phyloP scores from a whole-genome alignment of 2,888 invertebrate species.

The Therioaphis trifolii region DNA sequence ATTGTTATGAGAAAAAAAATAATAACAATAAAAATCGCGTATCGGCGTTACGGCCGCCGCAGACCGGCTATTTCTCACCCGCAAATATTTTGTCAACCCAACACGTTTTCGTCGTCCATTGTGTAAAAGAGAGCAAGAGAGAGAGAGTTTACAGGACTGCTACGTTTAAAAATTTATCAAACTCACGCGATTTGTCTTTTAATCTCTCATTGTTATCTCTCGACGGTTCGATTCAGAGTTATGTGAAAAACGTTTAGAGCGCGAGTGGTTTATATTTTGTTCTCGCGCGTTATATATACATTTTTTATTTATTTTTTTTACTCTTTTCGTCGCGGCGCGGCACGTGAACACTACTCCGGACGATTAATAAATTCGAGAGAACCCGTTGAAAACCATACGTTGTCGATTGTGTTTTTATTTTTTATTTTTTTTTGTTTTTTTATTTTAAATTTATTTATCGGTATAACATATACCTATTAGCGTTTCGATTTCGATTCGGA shows the following conservation, averaged over 20 bases:
- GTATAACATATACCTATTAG: too few species aligned
- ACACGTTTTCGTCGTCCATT: not conserved
- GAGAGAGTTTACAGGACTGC: not conserved
- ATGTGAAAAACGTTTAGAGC: not conserved
- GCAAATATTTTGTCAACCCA: constrained; percentile 2
- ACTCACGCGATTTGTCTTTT: not conserved
- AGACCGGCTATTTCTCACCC: not conserved
- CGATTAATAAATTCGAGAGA: not conserved
- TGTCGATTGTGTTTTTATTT: too few species aligned
- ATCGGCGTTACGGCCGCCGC: not conserved
- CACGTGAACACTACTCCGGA: not conserved
- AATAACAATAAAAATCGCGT: not conserved
- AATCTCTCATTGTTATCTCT: not conserved
- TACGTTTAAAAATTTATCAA: not conserved
- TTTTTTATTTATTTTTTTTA: not conserved
- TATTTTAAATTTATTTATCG: too few species aligned
- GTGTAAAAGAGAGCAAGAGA: too few species aligned
- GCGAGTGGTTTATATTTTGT: not conserved
- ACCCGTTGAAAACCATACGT: too few species aligned
- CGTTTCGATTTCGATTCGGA: too few species aligned
- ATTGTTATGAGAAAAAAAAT: not conserved
- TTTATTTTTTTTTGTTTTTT: too few species aligned
- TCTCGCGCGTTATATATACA: too few species aligned
- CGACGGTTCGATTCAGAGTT: not conserved
- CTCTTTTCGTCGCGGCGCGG: not conserved